Evolutionary conservation across 1,140 invertebrate species (phyloP), one percentile per base, ranked within the genome.

Genomic region (Littorina saxatilis): DNA sequence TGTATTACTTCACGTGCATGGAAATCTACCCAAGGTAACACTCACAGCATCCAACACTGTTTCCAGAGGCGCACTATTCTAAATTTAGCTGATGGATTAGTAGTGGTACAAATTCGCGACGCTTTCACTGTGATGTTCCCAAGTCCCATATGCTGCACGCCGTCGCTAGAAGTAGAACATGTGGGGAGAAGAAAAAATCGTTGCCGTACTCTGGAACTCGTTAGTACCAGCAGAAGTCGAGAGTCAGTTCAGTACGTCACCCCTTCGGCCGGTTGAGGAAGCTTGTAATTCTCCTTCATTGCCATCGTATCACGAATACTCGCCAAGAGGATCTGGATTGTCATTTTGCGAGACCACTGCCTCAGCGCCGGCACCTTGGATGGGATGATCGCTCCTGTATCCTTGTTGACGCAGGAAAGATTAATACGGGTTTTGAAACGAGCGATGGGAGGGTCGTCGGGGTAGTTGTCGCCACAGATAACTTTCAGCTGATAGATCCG

Each of bases 401-500:
- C 83, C 55, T 82, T 82, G 90, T 96, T 98, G 88, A 99, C 97
- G 93, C 98, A 98, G 93, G 96, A 98, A 95, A 99, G 98, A 94
- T 99, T 99, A 93, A 99, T 98, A 95, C 97, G 97, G 93, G 97
- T 98, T 91, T 98, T 95, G 95, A 99, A 99, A 93, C 96, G 96
- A 91, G 98, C 96, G 91, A 94, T 95, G 79, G 98, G 98, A 86
- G 98, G 96, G 92, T 99, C 97, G 93, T 99, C 97, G 79, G 98
- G 98, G 94, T 99, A 99, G 93, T 95, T 95, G 88, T 96, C 95
- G 85, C 97, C 98, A 94, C 98, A 99, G 94, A 98, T 97, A 93
- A 99, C 96, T 95, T 97, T 98, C 92, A 99, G 95, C 93, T 97
- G 98, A 93, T 99, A 99, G 95, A 99, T 99, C 92, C 98, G 96